Evolutionary conservation across 2,888 invertebrate genomes (phyloP).

Genomic region (Thumatha senex): DNA sequence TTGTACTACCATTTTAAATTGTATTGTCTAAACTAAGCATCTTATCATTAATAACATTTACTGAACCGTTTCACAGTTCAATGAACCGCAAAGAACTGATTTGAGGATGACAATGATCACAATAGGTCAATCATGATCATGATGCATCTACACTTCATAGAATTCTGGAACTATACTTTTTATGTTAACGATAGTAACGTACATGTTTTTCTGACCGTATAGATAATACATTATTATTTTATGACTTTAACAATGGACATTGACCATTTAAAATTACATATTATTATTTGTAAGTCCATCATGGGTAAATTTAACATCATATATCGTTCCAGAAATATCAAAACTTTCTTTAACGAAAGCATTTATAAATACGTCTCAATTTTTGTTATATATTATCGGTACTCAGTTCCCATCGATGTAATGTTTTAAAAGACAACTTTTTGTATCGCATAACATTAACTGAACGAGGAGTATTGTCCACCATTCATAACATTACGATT

Average conservation of each 20-base stretch:
- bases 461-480: slow-evolving; percentile 36
- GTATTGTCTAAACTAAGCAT: no score
- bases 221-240: no score
- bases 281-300: background rate
- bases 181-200: slow-evolving; percentile 7
- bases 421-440: slow-evolving; percentile 36
- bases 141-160: slow-evolving; percentile 42
- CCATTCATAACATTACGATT: slow-evolving; percentile 58
- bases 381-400: slow-evolving; percentile 27
- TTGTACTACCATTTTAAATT: no score
- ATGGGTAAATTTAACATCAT: background rate
- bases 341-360: slow-evolving; percentile 33
- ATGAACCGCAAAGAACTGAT: slow-evolving; percentile 53
- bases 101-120: slow-evolving; percentile 53
- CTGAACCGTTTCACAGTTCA: slow-evolving; percentile 38
- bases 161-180: slow-evolving; percentile 33
- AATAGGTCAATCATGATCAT: slow-evolving; percentile 48
- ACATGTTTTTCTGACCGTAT: no score
- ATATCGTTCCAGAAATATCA: slow-evolving; percentile 15
- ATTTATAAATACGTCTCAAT: slow-evolving; percentile 32
- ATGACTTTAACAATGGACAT: slow-evolving; percentile 5
- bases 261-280: background rate
- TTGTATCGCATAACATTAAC: slow-evolving; percentile 27
- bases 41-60: background rate
- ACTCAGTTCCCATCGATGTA: slow-evolving; percentile 29